Evolutionary conservation across 1,140 invertebrate genomes (phyloP), one percentile per base, ranked within the genome.

Genomic region (Neocloeon triangulifer): DNA sequence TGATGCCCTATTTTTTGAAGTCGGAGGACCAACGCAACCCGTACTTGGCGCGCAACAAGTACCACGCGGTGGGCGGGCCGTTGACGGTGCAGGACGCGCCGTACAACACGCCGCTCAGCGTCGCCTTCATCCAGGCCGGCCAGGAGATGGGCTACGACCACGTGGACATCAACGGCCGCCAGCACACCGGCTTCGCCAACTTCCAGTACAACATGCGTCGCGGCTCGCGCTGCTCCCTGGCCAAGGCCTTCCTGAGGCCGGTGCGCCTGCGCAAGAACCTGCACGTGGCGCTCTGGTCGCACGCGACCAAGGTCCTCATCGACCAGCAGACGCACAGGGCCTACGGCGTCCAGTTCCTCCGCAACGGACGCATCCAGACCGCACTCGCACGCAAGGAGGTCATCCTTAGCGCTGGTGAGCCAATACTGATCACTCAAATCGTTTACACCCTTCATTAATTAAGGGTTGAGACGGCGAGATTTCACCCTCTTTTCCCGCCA

Each of bases 111-210:
- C 78, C 79, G 1, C 49, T 84, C 10, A 78, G 75, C 0, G 56
- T 66, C n/a, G 69, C 76, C 0, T 79, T 84, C 45, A 55, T 91
- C 1, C 74, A 91, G 58, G 84, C 85, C 0, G 85, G 77, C 20
- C 63, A 78, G 47, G 80, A 92, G 49, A 80, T 88, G 67, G 86
- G 85, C 23, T 84, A 82, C 51, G 74, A 81, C 26, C 68, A 81
- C 5, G 42, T 69, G 0, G 70, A 75, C 48, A 53, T 80, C 29
- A 80, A 85, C 50, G 69, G 82, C 5, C 64, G 68, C 1, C 62
- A 76, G 39, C 78, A 82, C 46, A 81, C 77, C 0, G 79, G 80
- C 4, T 84, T 77, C 42, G 66, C 69, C 1, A 64, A 79, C 34
- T 79, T 68, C 33, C 80, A 86, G 49, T 79, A 64, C 43, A 85